Percentiles rank a stretch among this genome's conserved stretches.
Evolutionary conservation across 2,113 vertebrate genomes (phyloP).

Genomic region (Brachyhypopomus gauderio): DNA sequence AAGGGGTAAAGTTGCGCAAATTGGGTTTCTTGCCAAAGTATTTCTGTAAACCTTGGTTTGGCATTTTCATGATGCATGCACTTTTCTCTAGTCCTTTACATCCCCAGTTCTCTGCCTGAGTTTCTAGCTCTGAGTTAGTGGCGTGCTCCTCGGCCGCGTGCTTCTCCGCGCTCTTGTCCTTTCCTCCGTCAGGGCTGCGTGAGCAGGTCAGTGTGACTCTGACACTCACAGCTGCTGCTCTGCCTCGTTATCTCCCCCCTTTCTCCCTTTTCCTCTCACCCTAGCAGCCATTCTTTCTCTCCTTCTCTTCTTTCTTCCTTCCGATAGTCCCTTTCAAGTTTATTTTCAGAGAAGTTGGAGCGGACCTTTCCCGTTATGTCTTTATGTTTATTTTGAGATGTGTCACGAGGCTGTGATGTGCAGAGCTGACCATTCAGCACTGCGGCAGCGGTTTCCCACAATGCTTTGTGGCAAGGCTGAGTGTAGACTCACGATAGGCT

Average conservation of each 20-base stretch:
- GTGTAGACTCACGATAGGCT: no score
- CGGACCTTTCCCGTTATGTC: neutral
- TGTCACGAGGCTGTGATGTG: neutral
- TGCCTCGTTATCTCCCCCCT: slow-evolving; percentile 8
- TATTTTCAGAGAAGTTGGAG: neutral
- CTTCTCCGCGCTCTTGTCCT: neutral
- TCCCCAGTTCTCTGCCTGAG: neutral
- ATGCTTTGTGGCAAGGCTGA: neutral
- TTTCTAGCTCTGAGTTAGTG: neutral
- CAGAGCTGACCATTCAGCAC: neutral
- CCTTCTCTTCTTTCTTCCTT: neutral
- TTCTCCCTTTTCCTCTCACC: neutral
- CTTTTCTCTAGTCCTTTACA: neutral
- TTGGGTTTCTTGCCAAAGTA: no score
- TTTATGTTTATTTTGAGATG: neutral
- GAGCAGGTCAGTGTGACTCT: slow-evolving; percentile 28
- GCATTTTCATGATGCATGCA: neutral
- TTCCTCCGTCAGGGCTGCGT: neutral
- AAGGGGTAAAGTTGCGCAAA: no score
- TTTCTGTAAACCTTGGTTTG: no score
- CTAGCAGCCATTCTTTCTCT: neutral
- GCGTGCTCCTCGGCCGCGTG: neutral
- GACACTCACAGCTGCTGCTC: neutral
- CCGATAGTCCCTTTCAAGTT: neutral
- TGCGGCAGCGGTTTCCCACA: neutral